phyloP scores from a whole-genome alignment of 1,140 invertebrate species.

The Anastrepha ludens region DNA sequence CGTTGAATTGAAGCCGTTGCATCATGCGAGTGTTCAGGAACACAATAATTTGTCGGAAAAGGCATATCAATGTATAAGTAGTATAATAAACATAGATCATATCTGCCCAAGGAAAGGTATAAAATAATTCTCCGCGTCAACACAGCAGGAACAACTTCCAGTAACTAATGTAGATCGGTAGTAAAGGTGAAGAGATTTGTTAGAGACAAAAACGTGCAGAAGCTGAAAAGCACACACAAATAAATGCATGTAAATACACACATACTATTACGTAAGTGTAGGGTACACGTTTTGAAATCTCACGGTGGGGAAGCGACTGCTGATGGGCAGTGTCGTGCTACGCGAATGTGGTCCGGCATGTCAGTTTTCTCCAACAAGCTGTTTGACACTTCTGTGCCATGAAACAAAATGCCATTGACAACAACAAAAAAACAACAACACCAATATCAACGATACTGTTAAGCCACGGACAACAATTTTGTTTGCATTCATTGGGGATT shows the following conservation, averaged over 20 bases:
- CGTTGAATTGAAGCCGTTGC: no score
- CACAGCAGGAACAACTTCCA: neutral
- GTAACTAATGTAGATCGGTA: neutral
- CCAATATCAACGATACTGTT: constrained; percentile 23
- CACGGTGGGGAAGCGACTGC: neutral
- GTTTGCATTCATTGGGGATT: constrained; percentile 32
- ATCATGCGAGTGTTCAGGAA: no score
- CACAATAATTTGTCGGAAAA: no score
- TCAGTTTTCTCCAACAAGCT: constrained; percentile 32
- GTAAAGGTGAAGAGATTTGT: no score
- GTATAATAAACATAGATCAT: no score
- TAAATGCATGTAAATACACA: neutral
- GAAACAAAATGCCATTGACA: constrained; percentile 21
- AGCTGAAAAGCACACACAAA: neutral
- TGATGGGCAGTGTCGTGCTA: neutral
- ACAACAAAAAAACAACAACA: constrained; percentile 6
- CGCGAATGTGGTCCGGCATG: constrained; percentile 7
- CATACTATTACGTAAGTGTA: no score
- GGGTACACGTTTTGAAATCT: neutral
- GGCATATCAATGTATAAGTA: no score
- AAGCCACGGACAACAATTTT: constrained; percentile 2
- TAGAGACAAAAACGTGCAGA: neutral
- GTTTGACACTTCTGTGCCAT: constrained; percentile 50
- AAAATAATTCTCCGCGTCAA: neutral
- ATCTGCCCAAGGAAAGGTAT: neutral